Percentiles rank a stretch among this genome's conserved stretches.
Evolutionary conservation across 1,140 invertebrate species (phyloP).

Genomic region (Manduca sexta): DNA sequence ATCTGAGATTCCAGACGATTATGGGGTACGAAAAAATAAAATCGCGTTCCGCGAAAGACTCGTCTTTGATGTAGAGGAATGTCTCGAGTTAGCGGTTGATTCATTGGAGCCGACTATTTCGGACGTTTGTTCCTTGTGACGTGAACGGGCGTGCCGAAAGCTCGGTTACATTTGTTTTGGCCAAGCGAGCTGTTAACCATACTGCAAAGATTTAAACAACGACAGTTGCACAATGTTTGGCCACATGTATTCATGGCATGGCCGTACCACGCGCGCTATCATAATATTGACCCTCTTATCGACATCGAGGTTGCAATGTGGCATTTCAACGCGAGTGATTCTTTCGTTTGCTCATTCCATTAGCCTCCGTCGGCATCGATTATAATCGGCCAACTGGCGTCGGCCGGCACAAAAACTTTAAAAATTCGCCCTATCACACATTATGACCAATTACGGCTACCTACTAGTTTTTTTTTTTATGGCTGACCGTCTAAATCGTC

Average conservation of each 20-base stretch:
- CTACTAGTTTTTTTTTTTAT: constrained; percentile 41
- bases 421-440: constrained; percentile 47
- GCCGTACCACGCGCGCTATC: constrained; percentile 59
- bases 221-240: constrained; percentile 64
- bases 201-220: constrained; percentile 47
- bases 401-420: constrained; percentile 28
- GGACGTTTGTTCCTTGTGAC: constrained; percentile 25
- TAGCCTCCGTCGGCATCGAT: constrained; percentile 52
- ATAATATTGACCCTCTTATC: constrained; percentile 70
- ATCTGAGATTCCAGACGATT: constrained; percentile 8
- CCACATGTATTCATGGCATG: constrained; percentile 60
- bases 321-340: constrained; percentile 56
- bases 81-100: constrained; percentile 52
- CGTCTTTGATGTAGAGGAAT: constrained; percentile 59
- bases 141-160: constrained; percentile 34
- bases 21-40: constrained; percentile 16
- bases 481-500: constrained; percentile 28
- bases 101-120: constrained; percentile 54
- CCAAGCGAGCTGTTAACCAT: constrained; percentile 27
- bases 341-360: constrained; percentile 60
- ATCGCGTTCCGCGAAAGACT: constrained; percentile 40
- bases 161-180: constrained; percentile 45
- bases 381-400: constrained; percentile 51
- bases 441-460: constrained; percentile 43
- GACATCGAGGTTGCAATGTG: constrained; percentile 45